These are phyloP conservation scores for Psophia crepitans DNA, from an alignment of 2,113 vertebrate genomes.

Conservation along the genomic window DNA sequence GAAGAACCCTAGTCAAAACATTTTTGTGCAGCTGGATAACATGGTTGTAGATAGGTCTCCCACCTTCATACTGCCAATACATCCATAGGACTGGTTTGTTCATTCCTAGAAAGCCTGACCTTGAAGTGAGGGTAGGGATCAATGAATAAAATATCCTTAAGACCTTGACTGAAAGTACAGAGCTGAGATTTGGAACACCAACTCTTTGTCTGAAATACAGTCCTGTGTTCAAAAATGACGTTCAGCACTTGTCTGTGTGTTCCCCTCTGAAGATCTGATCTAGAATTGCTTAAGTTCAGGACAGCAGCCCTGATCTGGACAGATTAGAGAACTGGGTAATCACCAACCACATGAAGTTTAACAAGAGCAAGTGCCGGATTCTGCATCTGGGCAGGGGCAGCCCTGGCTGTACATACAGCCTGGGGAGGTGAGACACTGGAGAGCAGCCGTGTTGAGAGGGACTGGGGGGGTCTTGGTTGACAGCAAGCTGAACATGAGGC, in stretches of 20 bases:
- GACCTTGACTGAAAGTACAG: background rate
- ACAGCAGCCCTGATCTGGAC: background rate
- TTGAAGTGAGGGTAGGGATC: background rate
- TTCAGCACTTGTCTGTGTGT: background rate
- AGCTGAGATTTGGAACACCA: background rate
- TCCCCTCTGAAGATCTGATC: background rate
- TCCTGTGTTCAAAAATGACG: background rate
- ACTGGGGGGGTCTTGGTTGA: too few relatives aligned
- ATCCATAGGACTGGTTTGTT: background rate
- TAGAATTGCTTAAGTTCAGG: background rate
- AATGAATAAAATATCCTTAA: background rate
- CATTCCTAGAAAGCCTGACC: background rate
- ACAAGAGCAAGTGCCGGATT: too few relatives aligned
- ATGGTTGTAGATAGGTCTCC: background rate
- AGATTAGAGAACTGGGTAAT: too few relatives aligned
- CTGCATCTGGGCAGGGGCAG: too few relatives aligned
- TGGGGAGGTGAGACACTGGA: too few relatives aligned
- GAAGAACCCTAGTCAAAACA: background rate
- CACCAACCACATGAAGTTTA: too few relatives aligned
- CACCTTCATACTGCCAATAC: background rate
- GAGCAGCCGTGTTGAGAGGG: too few relatives aligned
- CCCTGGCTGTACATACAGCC: too few relatives aligned
- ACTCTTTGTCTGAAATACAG: background rate
- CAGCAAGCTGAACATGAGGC: too few relatives aligned
- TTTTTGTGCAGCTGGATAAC: background rate